Evolutionary conservation across 2,797 vertebrate species (phyloP), one percentile per base, ranked within the genome.

Genomic region (Botia almorhae): DNA sequence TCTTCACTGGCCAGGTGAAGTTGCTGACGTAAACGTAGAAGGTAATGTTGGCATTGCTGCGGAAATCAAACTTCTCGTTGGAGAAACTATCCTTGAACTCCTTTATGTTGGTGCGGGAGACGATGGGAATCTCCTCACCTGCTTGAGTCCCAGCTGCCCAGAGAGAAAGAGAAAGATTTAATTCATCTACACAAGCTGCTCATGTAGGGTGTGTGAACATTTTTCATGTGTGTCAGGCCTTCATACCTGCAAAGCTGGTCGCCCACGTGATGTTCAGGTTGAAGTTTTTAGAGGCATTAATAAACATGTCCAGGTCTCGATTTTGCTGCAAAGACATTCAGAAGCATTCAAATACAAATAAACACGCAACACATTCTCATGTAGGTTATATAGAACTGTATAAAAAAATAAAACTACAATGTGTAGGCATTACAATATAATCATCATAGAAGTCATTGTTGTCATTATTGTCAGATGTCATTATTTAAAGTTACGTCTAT

Each of bases 1-100:
- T 98, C 93, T 99, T 99, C 69, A 99, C 97, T 1, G 97, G 97
- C 98, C 98, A 99, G 1, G 97, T 99, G 90, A 99, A 99, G 92
- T 99, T 99, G 93, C 97, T 99, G 93, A 99, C 97, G 0, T 99
- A 99, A 75, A 99, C 98, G 1, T 97, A 99, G 93, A 99, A 99
- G 0, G 98, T 99, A 76, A 99, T 98, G 92, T 99, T 99, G 0
- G 96, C 96, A 85, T 95, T 98, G 94, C 97, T 98, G 76, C 97
- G 96, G 91, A 99, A 99, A 87, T 99, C 98, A 55, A 97, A 99
- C 88, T 99, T 98, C 93, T 99, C 98, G 26, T 98, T 99, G 91
- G 98, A 99, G 90, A 99, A 98, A 77, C 96, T 98, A 89, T 99
- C 96, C 87, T 98, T 99, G 90, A 97, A 98, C 78, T 99, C 97